Conservation (phyloP, 2,113 vertebrate genomes). For the Vicugna pacos region DNA sequence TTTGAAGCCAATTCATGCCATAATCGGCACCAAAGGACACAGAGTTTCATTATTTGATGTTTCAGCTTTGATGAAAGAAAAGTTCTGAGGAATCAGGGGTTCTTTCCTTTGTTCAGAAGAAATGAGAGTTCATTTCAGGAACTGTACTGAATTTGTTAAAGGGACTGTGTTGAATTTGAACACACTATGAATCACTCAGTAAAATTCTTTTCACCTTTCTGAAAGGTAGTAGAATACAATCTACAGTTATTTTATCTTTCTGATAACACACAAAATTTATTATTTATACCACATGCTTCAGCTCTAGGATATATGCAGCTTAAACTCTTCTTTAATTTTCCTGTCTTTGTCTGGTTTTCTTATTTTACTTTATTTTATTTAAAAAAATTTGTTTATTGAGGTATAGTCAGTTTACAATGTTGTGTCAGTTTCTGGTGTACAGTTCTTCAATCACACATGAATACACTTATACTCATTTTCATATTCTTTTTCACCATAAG, state of each 20-base stretch:
- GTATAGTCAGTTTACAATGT: too few species aligned
- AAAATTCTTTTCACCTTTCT: conserved; percentile 65
- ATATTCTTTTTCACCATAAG: too few species aligned
- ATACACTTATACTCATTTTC: too few species aligned
- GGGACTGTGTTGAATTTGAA: conserved; percentile 46
- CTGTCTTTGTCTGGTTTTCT: background rate
- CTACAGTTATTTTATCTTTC: conserved; percentile 2
- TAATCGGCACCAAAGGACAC: conserved; percentile 30
- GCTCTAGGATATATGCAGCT: background rate
- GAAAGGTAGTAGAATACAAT: background rate
- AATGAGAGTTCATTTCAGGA: conserved; percentile 62
- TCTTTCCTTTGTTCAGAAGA: conserved; percentile 62
- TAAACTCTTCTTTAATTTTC: conserved; percentile 1
- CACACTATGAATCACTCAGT: conserved; percentile 15
- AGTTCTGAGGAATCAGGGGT: conserved; percentile 60
- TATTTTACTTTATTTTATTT: background rate
- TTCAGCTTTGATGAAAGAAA: conserved; percentile 61
- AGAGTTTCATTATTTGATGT: conserved; percentile 53
- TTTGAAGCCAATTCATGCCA: conserved; percentile 38
- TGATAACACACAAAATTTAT: background rate
- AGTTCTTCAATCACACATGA: too few species aligned
- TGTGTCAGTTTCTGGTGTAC: too few species aligned
- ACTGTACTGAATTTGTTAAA: conserved; percentile 54
- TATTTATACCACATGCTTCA: background rate
- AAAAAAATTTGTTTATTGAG: too few species aligned